phyloP scores from a whole-genome alignment of 2,888 invertebrate genomes.

The Luperina testacea region DNA sequence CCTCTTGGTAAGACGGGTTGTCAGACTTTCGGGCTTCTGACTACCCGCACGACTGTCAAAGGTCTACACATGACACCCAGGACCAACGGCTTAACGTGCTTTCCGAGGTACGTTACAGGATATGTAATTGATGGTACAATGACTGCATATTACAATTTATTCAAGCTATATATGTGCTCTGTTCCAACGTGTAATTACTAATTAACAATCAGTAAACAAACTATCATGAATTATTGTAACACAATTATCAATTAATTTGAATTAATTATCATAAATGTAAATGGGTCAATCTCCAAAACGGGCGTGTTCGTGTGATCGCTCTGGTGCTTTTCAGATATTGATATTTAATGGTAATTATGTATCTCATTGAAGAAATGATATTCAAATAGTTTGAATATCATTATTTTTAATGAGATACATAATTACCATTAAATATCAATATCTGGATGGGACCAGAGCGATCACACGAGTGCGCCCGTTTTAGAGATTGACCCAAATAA shows the following conservation, averaged over 20 bases:
- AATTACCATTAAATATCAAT: too few species aligned
- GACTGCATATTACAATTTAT: not conserved
- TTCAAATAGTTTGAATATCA: too few species aligned
- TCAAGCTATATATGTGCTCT: not conserved
- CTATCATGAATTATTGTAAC: conserved; percentile 41
- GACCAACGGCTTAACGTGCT: not conserved
- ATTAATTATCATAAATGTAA: conserved; percentile 15
- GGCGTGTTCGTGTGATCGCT: too few species aligned
- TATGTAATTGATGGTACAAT: not conserved
- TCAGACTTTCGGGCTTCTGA: not conserved
- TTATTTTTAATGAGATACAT: too few species aligned
- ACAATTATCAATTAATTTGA: conserved; percentile 13
- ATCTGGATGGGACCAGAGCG: too few species aligned
- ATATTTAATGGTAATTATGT: too few species aligned
- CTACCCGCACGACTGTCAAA: not conserved
- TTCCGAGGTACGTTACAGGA: not conserved
- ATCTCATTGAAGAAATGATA: too few species aligned
- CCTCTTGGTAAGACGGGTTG: too few species aligned
- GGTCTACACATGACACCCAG: not conserved
- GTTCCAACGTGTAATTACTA: conserved; percentile 11
- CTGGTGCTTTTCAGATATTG: too few species aligned
- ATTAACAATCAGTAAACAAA: conserved; percentile 33
- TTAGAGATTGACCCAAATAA: too few species aligned
- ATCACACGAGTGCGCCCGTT: too few species aligned
- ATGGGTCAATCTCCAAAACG: too few species aligned